Evolutionary conservation across 2,113 vertebrate genomes (phyloP).

Genomic region (Heloderma charlesbogerti): DNA sequence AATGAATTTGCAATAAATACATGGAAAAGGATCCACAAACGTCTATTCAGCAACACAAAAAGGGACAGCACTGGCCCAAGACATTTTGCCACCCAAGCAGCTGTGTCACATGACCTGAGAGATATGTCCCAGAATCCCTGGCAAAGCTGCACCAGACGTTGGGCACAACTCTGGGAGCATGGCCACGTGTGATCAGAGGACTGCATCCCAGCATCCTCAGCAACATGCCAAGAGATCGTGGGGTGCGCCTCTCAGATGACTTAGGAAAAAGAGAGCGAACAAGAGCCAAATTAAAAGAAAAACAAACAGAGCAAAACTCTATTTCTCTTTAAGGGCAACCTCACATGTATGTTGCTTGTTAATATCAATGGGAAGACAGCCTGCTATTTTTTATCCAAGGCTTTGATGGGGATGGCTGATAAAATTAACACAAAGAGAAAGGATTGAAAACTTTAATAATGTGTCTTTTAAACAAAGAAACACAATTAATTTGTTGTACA

Average conservation of each 20-base stretch:
- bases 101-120: neutral
- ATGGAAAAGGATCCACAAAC: neutral
- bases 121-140: neutral
- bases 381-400: neutral
- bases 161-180: neutral
- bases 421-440: neutral
- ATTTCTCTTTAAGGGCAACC: neutral
- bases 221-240: neutral
- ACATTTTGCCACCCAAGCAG: neutral
- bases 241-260: neutral
- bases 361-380: neutral
- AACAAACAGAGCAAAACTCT: neutral
- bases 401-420: neutral
- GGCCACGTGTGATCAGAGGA: neutral
- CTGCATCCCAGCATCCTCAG: neutral
- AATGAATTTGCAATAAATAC: neutral
- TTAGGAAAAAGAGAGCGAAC: neutral
- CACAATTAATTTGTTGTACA: neutral
- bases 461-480: neutral
- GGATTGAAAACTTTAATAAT: neutral
- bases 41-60: neutral
- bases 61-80: neutral
- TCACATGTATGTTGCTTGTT: neutral
- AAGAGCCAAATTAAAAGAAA: neutral
- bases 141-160: neutral